Base-by-base conservation (phyloP, 2,888 invertebrate species). In the Drosophila suboccidentalis region DNA sequence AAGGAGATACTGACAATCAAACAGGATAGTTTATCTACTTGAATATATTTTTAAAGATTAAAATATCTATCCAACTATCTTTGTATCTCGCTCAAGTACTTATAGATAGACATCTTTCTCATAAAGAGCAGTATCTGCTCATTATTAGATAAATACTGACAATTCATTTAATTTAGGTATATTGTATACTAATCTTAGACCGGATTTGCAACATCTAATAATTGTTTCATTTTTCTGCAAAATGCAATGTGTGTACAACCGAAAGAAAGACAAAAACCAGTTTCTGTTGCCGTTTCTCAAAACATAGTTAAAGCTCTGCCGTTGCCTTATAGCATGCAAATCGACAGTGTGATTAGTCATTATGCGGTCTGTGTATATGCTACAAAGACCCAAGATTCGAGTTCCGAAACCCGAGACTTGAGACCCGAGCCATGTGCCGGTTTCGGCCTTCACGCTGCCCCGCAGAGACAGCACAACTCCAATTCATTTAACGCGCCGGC, bases 271-370 rank as follows among this genome's bases (percentile, higher is more conserved):
- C 22, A 17, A 43, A 61, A 77, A 77, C 77, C 62, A 58, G 78
- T 77, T 77, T 74, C 55, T 50, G 57, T 70, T 78, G 51, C 55
- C 43, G 58, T 80, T 64, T 72, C 78, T 63, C 71, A 66, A 75
- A 51, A 51, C 32, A 64, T 39, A 50, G 67, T 55, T 64, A 41
- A 55, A 58, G 43, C 61, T 38, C 34, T 46, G 55, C 34, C 55
- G 67, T 60, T 66, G 73, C 63, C 59, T 53, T 71, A 44, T 59
- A 59, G 81, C 81, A 79, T 81, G 79, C 79, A 78, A 81, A 71
- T 68, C 55, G 70, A 29, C 68, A 60, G 68, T 53, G 65, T 65
- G 78, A 81, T 81, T 79, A 81, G 79, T 81, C 79, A 79, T 75
- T 63, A 70, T 64, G 38, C 49, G 69, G 47, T 54, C 17, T 62